Base-by-base conservation (phyloP, 2,888 invertebrate species). In the Chrysopilus asiliformis region DNA sequence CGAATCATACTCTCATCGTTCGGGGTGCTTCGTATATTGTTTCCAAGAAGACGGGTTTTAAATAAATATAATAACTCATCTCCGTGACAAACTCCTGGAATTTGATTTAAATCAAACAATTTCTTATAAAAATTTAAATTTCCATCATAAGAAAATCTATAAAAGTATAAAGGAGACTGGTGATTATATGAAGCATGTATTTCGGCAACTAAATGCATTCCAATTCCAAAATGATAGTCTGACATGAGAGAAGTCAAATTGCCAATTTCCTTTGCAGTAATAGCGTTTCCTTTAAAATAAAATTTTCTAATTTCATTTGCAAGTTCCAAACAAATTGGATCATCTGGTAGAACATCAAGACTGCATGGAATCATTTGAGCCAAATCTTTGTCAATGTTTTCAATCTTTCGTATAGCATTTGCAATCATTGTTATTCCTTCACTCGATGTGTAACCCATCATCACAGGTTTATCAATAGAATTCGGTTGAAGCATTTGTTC, bases 21-120 rank as follows among this genome's bases (percentile, higher is more conserved):
- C 5, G 50, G n/a, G n/a, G n/a, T n/a, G n/a, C n/a, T n/a, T n/a
- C n/a, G n/a, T n/a, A n/a, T n/a, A n/a, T n/a, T n/a, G n/a, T n/a
- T n/a, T n/a, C n/a, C n/a, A n/a, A n/a, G n/a, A n/a, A n/a, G n/a
- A n/a, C n/a, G n/a, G n/a, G n/a, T n/a, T 50, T 67, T 70, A 18
- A 76, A 66, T 2, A 76, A 40, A 45, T 76, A 76, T 9, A 68
- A 68, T 1, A 71, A 54, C 1, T 77, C 77, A 44, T 77, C 77
- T 0, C 64, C 69, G 48, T 77, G 77, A 24, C 69, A 67, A 1
- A 71, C 67, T 3, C 76, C 77, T 44, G 57, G 51, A 1, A 58
- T 20, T 1, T 67, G 55, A 2, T 63, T 44, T 10, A 68, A 57
- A 18, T 63, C 57, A 9, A 60, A 49, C 7, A 59, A 49, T 35